A percentile compares a stretch with the other conserved stretches of the same genome.
These are phyloP conservation scores for Portunus trituberculatus DNA, from an alignment of 1,140 invertebrate species.

Conservation along the genomic window DNA sequence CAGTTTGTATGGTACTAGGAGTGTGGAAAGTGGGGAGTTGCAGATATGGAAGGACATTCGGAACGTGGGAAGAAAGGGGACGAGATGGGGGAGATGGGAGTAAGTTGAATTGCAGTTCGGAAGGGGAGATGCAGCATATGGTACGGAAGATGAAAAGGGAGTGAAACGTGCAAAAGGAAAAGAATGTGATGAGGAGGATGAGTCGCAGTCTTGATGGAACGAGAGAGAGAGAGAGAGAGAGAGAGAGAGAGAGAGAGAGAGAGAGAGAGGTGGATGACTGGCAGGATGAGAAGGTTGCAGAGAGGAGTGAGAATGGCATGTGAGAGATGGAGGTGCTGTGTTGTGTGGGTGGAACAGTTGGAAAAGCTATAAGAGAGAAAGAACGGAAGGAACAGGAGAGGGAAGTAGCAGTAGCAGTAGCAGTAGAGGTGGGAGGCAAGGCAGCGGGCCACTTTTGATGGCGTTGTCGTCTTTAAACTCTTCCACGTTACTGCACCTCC, in stretches of 20 bases:
- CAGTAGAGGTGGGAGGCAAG: background rate
- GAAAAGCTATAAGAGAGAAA: too few species aligned
- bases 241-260: slow-evolving; percentile 30
- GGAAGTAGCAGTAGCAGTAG: background rate
- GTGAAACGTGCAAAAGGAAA: too few species aligned
- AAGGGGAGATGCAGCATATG: background rate
- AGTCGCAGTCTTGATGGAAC: too few species aligned
- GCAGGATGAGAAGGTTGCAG: too few species aligned
- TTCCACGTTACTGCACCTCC: slow-evolving; percentile 24
- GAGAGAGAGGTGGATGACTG: too few species aligned
- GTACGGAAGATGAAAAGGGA: too few species aligned
- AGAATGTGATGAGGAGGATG: too few species aligned
- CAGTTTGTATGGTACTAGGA: too few species aligned
- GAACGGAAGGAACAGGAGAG: background rate
- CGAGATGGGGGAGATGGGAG: background rate
- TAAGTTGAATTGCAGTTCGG: background rate
- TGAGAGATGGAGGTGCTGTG: background rate
- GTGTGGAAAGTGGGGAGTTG: background rate
- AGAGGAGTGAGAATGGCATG: background rate
- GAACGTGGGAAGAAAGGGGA: background rate
- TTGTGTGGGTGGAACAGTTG: too few species aligned
- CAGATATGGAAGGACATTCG: background rate
- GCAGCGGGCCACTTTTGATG: slow-evolving; percentile 9
- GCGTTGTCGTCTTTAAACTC: slow-evolving; percentile 47
- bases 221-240: background rate